Conservation (phyloP, 2,888 invertebrate genomes). For the Acanthacorydalis orientalis region DNA sequence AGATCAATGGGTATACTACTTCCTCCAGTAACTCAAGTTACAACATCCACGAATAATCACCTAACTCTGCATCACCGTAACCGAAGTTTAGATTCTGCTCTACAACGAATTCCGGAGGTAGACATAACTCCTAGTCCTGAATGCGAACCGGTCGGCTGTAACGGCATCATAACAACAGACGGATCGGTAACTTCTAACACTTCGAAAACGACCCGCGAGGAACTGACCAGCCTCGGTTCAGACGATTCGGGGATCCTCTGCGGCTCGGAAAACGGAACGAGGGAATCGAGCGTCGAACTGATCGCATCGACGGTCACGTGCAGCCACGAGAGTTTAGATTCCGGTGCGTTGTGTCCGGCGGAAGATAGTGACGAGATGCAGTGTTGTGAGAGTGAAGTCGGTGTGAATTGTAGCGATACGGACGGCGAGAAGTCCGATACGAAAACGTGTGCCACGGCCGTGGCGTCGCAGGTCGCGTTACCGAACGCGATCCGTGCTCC, state of each 20-base stretch:
- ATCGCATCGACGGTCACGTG: slow-evolving; percentile 32
- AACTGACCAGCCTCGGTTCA: slow-evolving; percentile 47
- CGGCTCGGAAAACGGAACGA: slow-evolving; percentile 33
- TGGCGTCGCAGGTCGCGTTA: slow-evolving; percentile 8
- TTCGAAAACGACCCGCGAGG: slow-evolving; percentile 36
- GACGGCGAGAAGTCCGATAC: slow-evolving; percentile 8
- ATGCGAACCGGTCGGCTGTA: slow-evolving; percentile 25
- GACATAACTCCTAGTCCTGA: slow-evolving; percentile 50
- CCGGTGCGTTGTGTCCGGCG: slow-evolving; percentile 25
- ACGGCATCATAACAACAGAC: background rate
- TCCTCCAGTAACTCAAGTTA: slow-evolving; percentile 39
- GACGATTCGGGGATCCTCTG: slow-evolving; percentile 66
- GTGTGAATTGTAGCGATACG: background rate
- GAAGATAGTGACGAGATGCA: slow-evolving; percentile 10
- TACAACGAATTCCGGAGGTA: slow-evolving; percentile 78
- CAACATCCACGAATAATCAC: slow-evolving; percentile 27
- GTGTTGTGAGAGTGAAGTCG: slow-evolving; percentile 11
- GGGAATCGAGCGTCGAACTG: slow-evolving; percentile 33
- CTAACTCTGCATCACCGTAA: slow-evolving; percentile 68
- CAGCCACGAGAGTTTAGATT: slow-evolving; percentile 60
- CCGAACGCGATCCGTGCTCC: slow-evolving; percentile 16
- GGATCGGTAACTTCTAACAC: slow-evolving; percentile 29
- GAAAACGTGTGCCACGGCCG: slow-evolving; percentile 7
- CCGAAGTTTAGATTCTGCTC: slow-evolving; percentile 76
- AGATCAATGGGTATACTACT: slow-evolving; percentile 49